Conservation (phyloP, 2,888 invertebrate species). For the Napeogenes sylphis region DNA sequence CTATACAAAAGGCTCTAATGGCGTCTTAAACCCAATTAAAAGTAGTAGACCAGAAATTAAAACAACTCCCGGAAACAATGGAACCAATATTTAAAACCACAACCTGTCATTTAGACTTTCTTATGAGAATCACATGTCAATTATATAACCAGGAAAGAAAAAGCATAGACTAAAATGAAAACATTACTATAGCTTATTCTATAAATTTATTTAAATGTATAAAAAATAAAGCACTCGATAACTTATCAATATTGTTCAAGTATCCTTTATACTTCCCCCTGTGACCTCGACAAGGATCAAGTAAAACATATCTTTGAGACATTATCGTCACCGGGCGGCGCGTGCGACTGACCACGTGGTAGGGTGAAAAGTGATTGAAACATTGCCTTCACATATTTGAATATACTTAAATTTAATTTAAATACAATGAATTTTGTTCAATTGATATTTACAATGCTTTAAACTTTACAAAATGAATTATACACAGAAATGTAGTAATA, state of each 20-base stretch:
- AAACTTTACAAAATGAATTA: neutral
- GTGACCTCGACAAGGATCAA: slow-evolving; percentile 33
- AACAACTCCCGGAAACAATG: neutral
- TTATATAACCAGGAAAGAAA: neutral
- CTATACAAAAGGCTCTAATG: too few relatives aligned
- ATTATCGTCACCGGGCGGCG: slow-evolving; percentile 42
- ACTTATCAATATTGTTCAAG: slow-evolving; percentile 3
- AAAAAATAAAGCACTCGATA: too few relatives aligned
- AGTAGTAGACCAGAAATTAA: neutral
- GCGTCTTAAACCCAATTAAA: too few relatives aligned
- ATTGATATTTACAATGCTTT: neutral
- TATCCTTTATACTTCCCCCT: slow-evolving; percentile 21
- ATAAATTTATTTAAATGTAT: too few relatives aligned
- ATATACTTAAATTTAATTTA: neutral
- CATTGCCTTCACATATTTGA: neutral
- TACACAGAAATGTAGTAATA: neutral
- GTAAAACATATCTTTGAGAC: slow-evolving; percentile 42
- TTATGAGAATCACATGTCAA: slow-evolving; percentile 2
- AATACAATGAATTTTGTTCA: neutral
- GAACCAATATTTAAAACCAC: slow-evolving; percentile 1
- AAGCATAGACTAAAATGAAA: neutral
- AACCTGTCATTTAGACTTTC: neutral
- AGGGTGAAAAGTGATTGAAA: slow-evolving; percentile 11
- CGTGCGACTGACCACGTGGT: slow-evolving; percentile 56
- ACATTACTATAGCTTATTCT: too few relatives aligned